Evolutionary conservation across 2,888 invertebrate genomes (phyloP), one percentile per base, ranked within the genome.

Genomic region (Hofmannophila pseudospretella): DNA sequence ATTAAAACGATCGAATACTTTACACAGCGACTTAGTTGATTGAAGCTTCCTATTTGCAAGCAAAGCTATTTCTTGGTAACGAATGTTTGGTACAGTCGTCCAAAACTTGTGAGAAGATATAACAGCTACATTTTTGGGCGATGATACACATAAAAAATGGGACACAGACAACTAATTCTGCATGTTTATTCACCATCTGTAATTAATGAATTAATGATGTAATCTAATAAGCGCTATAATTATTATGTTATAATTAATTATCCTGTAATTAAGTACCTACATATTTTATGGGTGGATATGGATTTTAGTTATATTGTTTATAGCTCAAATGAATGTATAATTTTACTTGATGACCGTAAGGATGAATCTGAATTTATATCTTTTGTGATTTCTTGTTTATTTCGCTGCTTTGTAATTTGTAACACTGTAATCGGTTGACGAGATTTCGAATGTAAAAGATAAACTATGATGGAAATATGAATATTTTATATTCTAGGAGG

Each of bases 311-410:
- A 45, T 65, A 68, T 67, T 58, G 65, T 69, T 68, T 69, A 65
- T 72, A 73, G 78, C 78, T 78, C 75, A 73, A 76, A 74, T 64
- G 61, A 59, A 72, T 71, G 67, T 71, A 59, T 68, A 61, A 62
- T 65, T 62, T 67, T 67, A 67, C 63, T 58, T 59, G 61, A 58
- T 57, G 55, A 60, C 57, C 56, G 51, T 67, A 68, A 68, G 70
- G 64, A 71, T 73, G 72, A 78, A 78, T 78, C 76, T 79, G 77
- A 77, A 79, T 79, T 79, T 77, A 69, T 76, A 70, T 71, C n/a
- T 23, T 65, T 71, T 71, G 67, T 70, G 67, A 68, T 67, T 62
- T 49, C 65, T 58, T 68, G 64, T 72, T 70, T 67, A 72, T 68
- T 74, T 70, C 57, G 59, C 68, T 59, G 62, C 69, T 75, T 58